Percentiles rank a stretch among this genome's conserved stretches.
Evolutionary conservation across 1,140 invertebrate genomes (phyloP).

Genomic region (Brachionus manjavacas): DNA sequence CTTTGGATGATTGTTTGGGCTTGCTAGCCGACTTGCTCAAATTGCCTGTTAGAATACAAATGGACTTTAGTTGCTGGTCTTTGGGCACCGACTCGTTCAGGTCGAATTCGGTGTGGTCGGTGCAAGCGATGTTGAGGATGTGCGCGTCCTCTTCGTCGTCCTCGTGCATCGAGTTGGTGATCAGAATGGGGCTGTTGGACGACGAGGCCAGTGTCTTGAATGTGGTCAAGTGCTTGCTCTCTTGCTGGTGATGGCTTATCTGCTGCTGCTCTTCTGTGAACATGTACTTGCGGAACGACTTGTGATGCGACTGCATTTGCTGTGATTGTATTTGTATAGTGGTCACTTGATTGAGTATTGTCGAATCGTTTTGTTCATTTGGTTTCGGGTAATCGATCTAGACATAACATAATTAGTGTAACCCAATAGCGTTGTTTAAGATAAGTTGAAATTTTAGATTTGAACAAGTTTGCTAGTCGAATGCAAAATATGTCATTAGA

Average conservation of each 20-base stretch:
- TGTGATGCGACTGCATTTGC: constrained; percentile 6
- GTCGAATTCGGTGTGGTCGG: neutral
- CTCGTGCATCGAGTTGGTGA: constrained; percentile 1
- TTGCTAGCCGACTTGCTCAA: neutral
- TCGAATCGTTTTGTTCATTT: constrained; percentile 29
- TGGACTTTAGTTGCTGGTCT: constrained; percentile 16
- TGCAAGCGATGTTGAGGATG: neutral
- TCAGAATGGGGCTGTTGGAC: neutral
- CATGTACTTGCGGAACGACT: neutral
- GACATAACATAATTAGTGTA: constrained; percentile 2
- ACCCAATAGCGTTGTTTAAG: neutral
- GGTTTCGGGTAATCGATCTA: constrained; percentile 38
- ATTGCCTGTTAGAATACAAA: constrained; percentile 12
- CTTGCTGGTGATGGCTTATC: neutral
- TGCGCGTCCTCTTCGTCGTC: neutral
- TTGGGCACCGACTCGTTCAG: neutral
- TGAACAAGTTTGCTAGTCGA: neutral
- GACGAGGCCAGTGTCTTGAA: constrained; percentile 11
- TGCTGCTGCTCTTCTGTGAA: neutral
- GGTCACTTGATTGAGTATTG: constrained; percentile 24
- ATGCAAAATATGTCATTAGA: constrained; percentile 12
- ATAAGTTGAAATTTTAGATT: constrained; percentile 15
- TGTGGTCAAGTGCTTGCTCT: constrained; percentile 5
- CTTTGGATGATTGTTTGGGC: neutral
- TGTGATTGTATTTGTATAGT: constrained; percentile 28